These are phyloP conservation scores for Falco berigora DNA, from an alignment of 2,797 vertebrate species.

Conservation along the genomic window DNA sequence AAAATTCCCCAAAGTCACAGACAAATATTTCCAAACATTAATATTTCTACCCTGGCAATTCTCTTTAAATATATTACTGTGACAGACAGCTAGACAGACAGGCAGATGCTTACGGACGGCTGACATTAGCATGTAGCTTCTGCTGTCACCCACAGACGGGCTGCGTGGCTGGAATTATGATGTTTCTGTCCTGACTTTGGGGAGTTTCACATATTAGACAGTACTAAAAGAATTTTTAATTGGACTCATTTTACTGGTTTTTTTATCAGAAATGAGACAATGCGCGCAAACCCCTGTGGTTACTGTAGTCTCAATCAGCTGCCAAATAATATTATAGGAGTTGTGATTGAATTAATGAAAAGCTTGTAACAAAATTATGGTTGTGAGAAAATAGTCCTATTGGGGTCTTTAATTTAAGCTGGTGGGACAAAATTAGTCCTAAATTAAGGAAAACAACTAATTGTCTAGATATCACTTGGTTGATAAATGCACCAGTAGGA, in stretches of 20 bases:
- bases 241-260: conserved; percentile 28
- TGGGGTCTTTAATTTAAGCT: conserved; percentile 59
- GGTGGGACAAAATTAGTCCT: conserved; percentile 61
- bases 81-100: background rate
- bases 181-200: conserved; percentile 17
- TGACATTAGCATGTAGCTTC: conserved; percentile 18
- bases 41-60: background rate
- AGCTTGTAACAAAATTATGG: conserved; percentile 69
- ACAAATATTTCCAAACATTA: background rate
- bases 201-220: conserved; percentile 26
- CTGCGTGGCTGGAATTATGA: conserved; percentile 33
- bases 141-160: background rate
- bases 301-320: conserved; percentile 59
- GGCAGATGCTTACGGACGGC: background rate
- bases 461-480: conserved; percentile 12
- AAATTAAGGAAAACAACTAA: conserved; percentile 59
- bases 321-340: conserved; percentile 65
- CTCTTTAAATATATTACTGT: background rate
- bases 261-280: conserved; percentile 64
- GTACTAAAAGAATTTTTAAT: conserved; percentile 62
- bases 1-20: background rate
- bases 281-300: conserved; percentile 43
- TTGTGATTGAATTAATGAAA: conserved; percentile 74
- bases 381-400: conserved; percentile 62
- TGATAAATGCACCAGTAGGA: conserved; percentile 47